Base-by-base conservation (phyloP, 2,797 vertebrate genomes). In the Propithecus perrieri region DNA sequence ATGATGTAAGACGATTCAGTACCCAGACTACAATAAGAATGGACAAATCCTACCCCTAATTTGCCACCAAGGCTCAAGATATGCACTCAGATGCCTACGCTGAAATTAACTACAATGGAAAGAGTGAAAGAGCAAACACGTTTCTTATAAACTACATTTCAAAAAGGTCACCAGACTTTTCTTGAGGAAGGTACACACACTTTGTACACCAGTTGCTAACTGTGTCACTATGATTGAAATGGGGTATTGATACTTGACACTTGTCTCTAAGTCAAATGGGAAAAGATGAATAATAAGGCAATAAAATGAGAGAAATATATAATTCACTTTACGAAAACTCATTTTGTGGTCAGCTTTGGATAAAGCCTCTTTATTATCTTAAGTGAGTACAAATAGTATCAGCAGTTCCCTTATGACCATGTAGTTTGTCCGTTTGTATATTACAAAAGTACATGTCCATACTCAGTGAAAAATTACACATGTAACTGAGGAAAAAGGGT, bases 251-350 rank as follows among this genome's bases (percentile, higher is more conserved):
- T 22, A 75, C 2, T 7, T 43, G 46, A 55, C 50, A 86, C 13
- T 79, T 90, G 48, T 15, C 30, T 91, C 6, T 79, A 22, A 63
- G 33, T 2, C 11, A 67, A 59, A 30, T 20, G 38, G n/a, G 13
- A 50, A 95, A 91, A 95, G 59, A 91, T 71, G 22, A 92, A 75
- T 18, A 46, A 94, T 18, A 74, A 85, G 87, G 38, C 69, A 88
- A 95, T 61, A 80, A 91, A 88, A 72, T 80, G 24, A 20, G 35
- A 84, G 53, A 67, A 85, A 69, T 30, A 69, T 30, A 38, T 17
- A 85, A 91, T 55, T 87, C 11, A 72, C 24, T 83, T 96, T 17
- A 78, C 26, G 41, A 94, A 86, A 79, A 38, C 7, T 69, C 14
- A 71, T 50, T 95, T 71, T 76, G 20, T 53, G 10, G 8, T 72